These are phyloP conservation scores for Caenorhabditis inopinata DNA, from an alignment of 1,140 invertebrate genomes.

Conservation along the genomic window DNA sequence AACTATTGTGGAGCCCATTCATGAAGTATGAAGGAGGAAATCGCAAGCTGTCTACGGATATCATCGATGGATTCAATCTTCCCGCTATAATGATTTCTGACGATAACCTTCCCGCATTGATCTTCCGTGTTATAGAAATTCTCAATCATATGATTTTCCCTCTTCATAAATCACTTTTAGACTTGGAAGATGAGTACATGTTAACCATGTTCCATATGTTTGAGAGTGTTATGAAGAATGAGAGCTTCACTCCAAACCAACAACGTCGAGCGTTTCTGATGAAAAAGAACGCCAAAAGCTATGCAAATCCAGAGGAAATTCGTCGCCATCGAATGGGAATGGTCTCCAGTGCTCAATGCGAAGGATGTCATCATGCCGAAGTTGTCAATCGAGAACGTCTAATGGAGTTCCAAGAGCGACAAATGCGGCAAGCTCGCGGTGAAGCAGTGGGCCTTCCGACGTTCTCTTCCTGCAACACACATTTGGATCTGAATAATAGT, in stretches of 20 bases:
- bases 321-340: constrained; percentile 18
- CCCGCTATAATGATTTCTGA: neutral
- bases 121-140: neutral
- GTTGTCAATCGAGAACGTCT: neutral
- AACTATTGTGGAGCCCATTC: neutral
- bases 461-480: neutral
- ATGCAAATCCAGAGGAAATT: constrained; percentile 14
- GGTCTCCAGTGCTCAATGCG: constrained; percentile 1
- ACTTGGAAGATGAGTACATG: constrained; percentile 7
- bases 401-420: neutral
- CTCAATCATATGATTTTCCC: neutral
- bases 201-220: constrained; percentile 8
- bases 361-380: constrained; percentile 15
- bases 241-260: neutral
- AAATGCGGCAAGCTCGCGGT: neutral
- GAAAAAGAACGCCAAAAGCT: neutral
- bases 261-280: neutral
- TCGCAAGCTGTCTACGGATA: neutral
- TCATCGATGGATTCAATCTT: constrained; percentile 18
- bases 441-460: neutral
- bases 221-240: constrained; percentile 13
- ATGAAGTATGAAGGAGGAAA: constrained; percentile 6
- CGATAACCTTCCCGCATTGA: neutral
- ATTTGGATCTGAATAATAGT: neutral
- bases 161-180: neutral